These are phyloP conservation scores for Procambarus virginalis DNA, from an alignment of 1,140 invertebrate species.

Conservation along the genomic window DNA sequence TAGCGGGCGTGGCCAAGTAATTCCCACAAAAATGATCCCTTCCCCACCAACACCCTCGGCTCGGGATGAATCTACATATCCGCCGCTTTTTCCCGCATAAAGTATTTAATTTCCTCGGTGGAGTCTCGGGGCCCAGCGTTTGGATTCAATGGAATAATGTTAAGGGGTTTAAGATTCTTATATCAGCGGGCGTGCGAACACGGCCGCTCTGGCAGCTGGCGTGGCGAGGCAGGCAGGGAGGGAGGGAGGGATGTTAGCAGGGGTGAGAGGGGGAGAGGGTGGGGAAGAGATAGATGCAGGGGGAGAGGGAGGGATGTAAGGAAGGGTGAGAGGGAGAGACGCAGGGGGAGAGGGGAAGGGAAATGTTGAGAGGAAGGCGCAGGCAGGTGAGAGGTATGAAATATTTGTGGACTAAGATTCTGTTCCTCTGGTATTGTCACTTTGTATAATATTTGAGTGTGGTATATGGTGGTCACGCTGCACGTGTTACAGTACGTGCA, in stretches of 20 bases:
- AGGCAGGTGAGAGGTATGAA: background rate
- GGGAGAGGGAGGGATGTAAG: background rate
- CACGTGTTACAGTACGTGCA: too few species aligned
- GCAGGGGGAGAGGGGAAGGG: background rate
- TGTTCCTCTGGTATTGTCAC: too few species aligned
- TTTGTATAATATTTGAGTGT: too few species aligned
- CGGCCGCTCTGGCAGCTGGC: background rate
- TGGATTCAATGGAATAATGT: slow-evolving; percentile 54
- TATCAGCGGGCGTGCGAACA: slow-evolving; percentile 2
- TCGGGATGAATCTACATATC: slow-evolving; percentile 36
- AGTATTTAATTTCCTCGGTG: slow-evolving; percentile 46
- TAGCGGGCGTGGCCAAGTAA: slow-evolving; percentile 6
- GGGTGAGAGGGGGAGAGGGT: background rate
- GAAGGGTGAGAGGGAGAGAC: background rate
- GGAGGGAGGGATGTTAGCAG: background rate
- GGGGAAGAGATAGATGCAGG: background rate
- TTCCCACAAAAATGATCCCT: slow-evolving; percentile 42
- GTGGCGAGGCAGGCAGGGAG: background rate
- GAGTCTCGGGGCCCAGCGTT: slow-evolving; percentile 1
- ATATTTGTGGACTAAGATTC: too few species aligned
- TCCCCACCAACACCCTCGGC: slow-evolving; percentile 12
- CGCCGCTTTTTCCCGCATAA: slow-evolving; percentile 39
- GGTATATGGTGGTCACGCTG: too few species aligned
- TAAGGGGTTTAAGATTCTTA: slow-evolving; percentile 45
- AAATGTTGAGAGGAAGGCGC: background rate